Evolutionary conservation across 2,797 vertebrate genomes (phyloP).

Genomic region (Synaphobranchus kaupii): DNA sequence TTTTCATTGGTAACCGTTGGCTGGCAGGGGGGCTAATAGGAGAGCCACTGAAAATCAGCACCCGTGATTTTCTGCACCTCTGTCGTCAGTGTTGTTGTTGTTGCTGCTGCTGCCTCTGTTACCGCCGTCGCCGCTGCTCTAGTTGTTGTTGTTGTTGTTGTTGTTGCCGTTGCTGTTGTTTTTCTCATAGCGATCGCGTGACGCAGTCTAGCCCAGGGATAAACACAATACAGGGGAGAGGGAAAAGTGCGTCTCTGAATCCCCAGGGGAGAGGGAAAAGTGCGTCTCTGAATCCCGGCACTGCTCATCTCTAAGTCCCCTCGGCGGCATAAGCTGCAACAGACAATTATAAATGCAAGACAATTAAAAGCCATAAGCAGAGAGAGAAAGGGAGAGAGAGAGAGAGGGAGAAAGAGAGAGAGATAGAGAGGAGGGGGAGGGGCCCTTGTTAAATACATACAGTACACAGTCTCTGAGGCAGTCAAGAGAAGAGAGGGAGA

Average conservation of each 20-base stretch:
- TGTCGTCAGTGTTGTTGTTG: background rate
- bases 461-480: conserved; percentile 55
- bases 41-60: background rate
- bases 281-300: background rate
- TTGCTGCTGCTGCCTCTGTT: background rate
- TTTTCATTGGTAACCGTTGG: background rate
- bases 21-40: background rate
- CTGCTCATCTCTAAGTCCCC: conserved; percentile 33
- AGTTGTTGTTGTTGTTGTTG: background rate
- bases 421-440: conserved; percentile 41
- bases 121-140: background rate
- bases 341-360: conserved; percentile 74
- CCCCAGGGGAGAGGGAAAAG: conserved; percentile 19
- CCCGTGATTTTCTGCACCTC: background rate
- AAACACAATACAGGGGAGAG: conserved; percentile 4
- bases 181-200: background rate
- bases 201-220: conserved; percentile 14
- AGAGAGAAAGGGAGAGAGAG: conserved; percentile 43
- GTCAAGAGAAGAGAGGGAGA: conserved; percentile 37
- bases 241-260: background rate
- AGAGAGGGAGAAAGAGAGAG: conserved; percentile 9
- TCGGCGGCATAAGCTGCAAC: conserved; percentile 70
- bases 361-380: conserved; percentile 69
- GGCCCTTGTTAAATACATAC: conserved; percentile 59
- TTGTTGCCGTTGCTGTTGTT: background rate